Evolutionary conservation across 2,113 vertebrate species (phyloP), one percentile per base, ranked within the genome.

Genomic region (Emydura subglobosa): DNA sequence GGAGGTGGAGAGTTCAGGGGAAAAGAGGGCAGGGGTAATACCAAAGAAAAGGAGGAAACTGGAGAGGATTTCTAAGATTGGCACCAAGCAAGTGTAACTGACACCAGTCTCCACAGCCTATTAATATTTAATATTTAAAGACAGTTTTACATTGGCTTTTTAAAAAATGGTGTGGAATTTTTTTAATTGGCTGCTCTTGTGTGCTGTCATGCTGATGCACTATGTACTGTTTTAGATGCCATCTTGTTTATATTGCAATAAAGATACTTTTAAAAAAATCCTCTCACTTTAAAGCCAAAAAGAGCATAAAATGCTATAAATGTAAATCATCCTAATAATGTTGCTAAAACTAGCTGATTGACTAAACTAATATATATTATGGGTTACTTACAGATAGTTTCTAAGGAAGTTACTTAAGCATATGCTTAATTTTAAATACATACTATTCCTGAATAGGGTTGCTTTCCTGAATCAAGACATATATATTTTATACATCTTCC

Each of bases 81-180:
- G 44, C 57, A 2, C 34, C 61, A 79, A 57, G 24, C n/a, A 53
- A 34, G 3, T 47, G 47, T 85, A 89, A 92, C 55, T 65, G 85
- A 84, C 55, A 74, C 29, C 12, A 49, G n/a, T 59, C n/a, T 57
- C 88, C 53, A 22, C 74, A 83, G 49, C 29, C 50, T 81, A 76
- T 95, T 49, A 93, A 95, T 94, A 79, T 82, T 95, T 49, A 93
- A 95, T 94, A 79, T 82, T 95, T 88, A 65, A 92, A 93, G 81
- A 29, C 57, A 22, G 65, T 79, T 81, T 89, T 83, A 51, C 82
- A 14, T 54, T 79, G 50, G 44, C 31, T 44, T 61, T 31, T 84
- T 34, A 4, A 25, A 0, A 76, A 47, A 51, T 5, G 10, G n/a
- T 39, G 47, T 50, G 6, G 4, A 16, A 72, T 81, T 11, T 3